phyloP scores from a whole-genome alignment of 1,140 invertebrate genomes.

The Megalopta genalis region DNA sequence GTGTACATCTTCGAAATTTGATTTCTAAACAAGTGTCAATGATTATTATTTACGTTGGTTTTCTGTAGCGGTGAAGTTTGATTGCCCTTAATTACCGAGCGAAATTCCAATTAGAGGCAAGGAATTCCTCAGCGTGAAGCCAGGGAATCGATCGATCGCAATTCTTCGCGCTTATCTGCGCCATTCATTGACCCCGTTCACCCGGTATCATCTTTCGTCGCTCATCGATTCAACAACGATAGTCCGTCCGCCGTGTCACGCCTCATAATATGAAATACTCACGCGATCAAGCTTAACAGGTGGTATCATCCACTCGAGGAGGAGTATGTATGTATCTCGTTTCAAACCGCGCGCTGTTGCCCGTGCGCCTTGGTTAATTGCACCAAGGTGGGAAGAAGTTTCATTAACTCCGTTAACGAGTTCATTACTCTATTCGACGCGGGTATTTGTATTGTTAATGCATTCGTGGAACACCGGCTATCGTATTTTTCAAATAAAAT shows the following conservation, averaged over 20 bases:
- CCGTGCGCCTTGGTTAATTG: conserved; percentile 35
- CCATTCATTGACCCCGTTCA: conserved; percentile 33
- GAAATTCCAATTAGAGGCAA: neutral
- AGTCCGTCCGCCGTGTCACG: conserved; percentile 26
- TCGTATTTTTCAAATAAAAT: neutral
- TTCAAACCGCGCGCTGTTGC: conserved; percentile 42
- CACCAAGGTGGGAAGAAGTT: conserved; percentile 30
- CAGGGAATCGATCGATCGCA: conserved; percentile 15
- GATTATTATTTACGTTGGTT: too few species aligned
- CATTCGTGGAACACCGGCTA: neutral
- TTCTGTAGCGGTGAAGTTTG: neutral
- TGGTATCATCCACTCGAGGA: conserved; percentile 36
- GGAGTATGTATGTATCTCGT: conserved; percentile 50
- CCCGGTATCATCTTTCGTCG: conserved; percentile 24
- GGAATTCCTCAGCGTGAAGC: neutral
- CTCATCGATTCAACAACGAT: conserved; percentile 37
- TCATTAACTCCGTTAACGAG: conserved; percentile 37
- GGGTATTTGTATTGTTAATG: conserved; percentile 10
- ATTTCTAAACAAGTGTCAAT: too few species aligned
- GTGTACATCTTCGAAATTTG: too few species aligned
- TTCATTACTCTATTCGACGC: conserved; percentile 29
- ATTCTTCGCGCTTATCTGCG: conserved; percentile 9
- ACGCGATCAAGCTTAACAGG: conserved; percentile 35
- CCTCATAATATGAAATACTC: conserved; percentile 40
- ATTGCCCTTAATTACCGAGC: neutral